Evolutionary conservation across 2,113 vertebrate species (phyloP).

Genomic region (Bothrops jararaca): DNA sequence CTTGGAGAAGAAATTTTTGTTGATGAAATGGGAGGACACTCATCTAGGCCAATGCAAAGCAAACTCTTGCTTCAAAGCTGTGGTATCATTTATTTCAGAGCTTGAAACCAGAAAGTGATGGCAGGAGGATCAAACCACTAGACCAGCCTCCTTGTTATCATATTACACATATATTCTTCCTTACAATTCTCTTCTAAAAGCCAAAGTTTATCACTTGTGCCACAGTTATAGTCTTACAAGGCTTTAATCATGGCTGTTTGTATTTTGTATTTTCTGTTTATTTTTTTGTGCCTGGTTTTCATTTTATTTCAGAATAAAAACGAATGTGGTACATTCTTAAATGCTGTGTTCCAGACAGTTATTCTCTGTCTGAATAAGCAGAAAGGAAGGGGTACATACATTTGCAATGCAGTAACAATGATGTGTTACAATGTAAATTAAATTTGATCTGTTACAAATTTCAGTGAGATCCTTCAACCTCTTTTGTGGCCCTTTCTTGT

Average conservation of each 20-base stretch:
- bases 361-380: background rate
- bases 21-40: background rate
- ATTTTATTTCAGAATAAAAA: background rate
- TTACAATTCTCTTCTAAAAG: background rate
- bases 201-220: background rate
- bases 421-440: slow-evolving; percentile 4
- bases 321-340: background rate
- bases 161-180: background rate
- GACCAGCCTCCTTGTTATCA: background rate
- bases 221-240: background rate
- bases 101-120: background rate
- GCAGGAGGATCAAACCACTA: background rate
- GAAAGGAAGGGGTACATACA: background rate
- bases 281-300: background rate
- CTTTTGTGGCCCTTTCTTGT: slow-evolving; percentile 4
- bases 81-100: background rate
- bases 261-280: background rate
- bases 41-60: background rate
- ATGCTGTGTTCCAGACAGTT: background rate
- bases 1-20: background rate
- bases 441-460: slow-evolving; percentile 6
- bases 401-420: background rate
- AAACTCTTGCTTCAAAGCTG: background rate
- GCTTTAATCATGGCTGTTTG: background rate
- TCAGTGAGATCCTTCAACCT: background rate